A percentile compares a stretch with the other conserved stretches of the same genome.
These are phyloP conservation scores for Megaceryle alcyon DNA, from an alignment of 2,797 vertebrate genomes.

Conservation along the genomic window DNA sequence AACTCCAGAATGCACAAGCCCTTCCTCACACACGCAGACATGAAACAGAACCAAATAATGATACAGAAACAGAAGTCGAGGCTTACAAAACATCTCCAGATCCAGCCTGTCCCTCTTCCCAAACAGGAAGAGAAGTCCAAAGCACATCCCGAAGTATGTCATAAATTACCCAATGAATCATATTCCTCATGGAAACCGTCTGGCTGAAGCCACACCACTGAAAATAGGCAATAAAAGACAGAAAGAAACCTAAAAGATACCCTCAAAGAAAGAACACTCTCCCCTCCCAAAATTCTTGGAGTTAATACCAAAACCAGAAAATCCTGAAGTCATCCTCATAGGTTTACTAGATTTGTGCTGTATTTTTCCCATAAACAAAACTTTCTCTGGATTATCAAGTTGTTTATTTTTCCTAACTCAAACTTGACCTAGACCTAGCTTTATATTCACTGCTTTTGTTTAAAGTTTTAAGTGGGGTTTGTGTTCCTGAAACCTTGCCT, in stretches of 20 bases:
- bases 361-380: not conserved
- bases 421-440: not conserved
- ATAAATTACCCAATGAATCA: conserved; percentile 46
- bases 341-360: not conserved
- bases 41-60: not conserved
- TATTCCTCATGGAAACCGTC: conserved; percentile 34
- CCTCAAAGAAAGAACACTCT: not conserved
- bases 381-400: not conserved
- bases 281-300: not conserved
- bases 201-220: not conserved
- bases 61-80: conserved; percentile 7
- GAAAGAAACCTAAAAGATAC: not conserved
- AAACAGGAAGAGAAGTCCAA: conserved; percentile 54
- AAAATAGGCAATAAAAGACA: not conserved
- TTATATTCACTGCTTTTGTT: not conserved
- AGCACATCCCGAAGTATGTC: conserved; percentile 32
- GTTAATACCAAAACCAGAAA: not conserved
- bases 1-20: conserved; percentile 10
- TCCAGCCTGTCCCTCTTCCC: conserved; percentile 15
- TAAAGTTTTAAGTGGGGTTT: not conserved
- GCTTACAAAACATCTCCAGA: conserved; percentile 34
- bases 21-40: not conserved
- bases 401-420: not conserved
- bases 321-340: not conserved
- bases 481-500: not conserved